These are phyloP conservation scores for Pycnomerus fuliginosus DNA, from an alignment of 2,888 invertebrate genomes.

Conservation along the genomic window DNA sequence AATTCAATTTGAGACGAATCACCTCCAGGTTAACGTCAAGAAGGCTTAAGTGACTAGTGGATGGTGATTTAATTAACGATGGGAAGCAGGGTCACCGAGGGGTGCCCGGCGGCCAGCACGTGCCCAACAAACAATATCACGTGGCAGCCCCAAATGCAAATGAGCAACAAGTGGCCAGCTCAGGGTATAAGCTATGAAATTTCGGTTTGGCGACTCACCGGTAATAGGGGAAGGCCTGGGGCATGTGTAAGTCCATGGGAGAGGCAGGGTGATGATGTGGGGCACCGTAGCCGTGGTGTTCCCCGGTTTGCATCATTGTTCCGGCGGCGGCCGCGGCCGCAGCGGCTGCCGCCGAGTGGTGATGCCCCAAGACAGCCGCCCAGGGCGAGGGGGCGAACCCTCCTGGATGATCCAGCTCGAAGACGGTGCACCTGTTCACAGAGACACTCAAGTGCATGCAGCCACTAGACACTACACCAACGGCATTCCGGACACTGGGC, in stretches of 20 bases:
- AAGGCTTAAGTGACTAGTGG: too few relatives aligned
- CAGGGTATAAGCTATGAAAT: not conserved
- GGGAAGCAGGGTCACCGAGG: too few relatives aligned
- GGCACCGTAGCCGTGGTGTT: conserved; percentile 58
- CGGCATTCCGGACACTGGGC: conserved; percentile 43
- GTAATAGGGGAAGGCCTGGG: conserved; percentile 89
- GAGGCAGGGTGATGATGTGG: conserved; percentile 57
- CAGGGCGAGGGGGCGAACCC: conserved; percentile 72
- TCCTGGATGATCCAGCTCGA: conserved; percentile 75
- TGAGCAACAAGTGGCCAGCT: conserved; percentile 48
- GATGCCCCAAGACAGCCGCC: conserved; percentile 72
- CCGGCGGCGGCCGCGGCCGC: conserved; percentile 51
- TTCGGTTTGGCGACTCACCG: conserved; percentile 61
- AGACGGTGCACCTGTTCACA: conserved; percentile 41
- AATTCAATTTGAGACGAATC: too few relatives aligned
- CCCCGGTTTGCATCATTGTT: conserved; percentile 54
- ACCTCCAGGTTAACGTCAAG: too few relatives aligned
- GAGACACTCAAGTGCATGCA: conserved; percentile 49
- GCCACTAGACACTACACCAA: conserved; percentile 31
- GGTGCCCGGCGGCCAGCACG: conserved; percentile 45
- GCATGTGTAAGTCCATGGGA: conserved; percentile 90
- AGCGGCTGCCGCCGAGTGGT: conserved; percentile 54
- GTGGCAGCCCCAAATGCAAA: conserved; percentile 48
- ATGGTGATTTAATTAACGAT: too few relatives aligned
- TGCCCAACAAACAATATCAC: conserved; percentile 50